These are phyloP conservation scores for Stenichneumon culpator DNA, from an alignment of 2,888 invertebrate genomes.

Conservation along the genomic window DNA sequence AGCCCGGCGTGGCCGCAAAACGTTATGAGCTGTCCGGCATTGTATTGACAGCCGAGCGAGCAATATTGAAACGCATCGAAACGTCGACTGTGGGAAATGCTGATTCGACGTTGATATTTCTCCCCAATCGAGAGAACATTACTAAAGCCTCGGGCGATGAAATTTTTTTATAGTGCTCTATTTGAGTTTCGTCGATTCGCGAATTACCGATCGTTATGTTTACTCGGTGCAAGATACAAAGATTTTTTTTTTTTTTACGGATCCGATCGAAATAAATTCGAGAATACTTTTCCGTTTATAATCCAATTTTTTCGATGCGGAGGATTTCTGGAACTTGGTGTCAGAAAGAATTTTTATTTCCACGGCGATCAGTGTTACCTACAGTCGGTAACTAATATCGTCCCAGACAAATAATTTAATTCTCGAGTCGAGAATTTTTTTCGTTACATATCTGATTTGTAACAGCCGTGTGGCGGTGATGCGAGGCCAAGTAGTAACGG, in stretches of 20 bases:
- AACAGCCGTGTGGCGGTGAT: constrained; percentile 99
- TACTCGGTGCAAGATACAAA: not conserved
- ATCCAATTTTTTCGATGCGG: constrained; percentile 39
- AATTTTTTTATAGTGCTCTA: not conserved
- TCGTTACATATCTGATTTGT: constrained; percentile 82
- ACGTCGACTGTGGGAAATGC: constrained; percentile 77
- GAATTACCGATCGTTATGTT: not conserved
- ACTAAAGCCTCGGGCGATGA: not conserved
- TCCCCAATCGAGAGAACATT: constrained; percentile 14
- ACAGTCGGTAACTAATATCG: constrained; percentile 21
- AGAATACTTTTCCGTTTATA: not conserved
- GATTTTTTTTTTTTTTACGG: not conserved
- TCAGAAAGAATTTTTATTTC: not conserved
- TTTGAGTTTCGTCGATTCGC: not conserved
- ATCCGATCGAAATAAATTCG: not conserved
- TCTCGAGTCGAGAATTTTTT: constrained; percentile 55
- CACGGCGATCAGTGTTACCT: constrained; percentile 8
- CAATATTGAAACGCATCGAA: constrained; percentile 80
- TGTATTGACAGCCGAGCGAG: constrained; percentile 78
- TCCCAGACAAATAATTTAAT: constrained; percentile 46
- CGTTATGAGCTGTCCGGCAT: constrained; percentile 53
- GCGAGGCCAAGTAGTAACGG: constrained; percentile 98
- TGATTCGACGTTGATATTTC: constrained; percentile 73
- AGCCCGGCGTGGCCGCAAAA: constrained; percentile 28
- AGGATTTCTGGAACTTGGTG: constrained; percentile 47